Evolutionary conservation across 2,113 vertebrate species (phyloP).

Genomic region (Eonycteris spelaea): DNA sequence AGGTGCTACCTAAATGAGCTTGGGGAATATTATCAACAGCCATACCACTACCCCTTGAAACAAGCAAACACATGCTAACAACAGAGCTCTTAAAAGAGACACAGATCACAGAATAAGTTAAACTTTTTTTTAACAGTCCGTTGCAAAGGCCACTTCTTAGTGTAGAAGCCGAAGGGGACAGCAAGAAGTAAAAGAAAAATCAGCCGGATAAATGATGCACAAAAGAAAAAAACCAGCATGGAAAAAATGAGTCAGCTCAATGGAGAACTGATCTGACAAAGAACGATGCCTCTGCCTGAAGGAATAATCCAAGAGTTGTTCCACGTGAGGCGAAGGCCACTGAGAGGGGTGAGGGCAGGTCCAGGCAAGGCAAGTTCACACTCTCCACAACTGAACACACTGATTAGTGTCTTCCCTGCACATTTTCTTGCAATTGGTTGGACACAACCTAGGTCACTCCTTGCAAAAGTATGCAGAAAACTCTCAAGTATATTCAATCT

Average conservation of each 20-base stretch:
- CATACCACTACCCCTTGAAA: not conserved
- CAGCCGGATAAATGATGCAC: not conserved
- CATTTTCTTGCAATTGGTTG: not conserved
- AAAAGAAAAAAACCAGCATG: not conserved
- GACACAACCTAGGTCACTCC: not conserved
- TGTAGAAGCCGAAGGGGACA: not conserved
- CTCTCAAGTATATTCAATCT: not conserved
- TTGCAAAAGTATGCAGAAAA: not conserved
- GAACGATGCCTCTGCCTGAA: not conserved
- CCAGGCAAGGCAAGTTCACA: not conserved
- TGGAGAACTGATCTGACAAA: not conserved
- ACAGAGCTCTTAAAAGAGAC: not conserved
- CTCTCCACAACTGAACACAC: not conserved
- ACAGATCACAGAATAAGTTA: not conserved
- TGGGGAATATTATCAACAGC: not conserved
- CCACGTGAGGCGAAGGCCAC: not conserved
- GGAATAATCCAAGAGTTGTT: not conserved
- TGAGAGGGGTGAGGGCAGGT: not conserved
- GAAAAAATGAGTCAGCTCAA: not conserved
- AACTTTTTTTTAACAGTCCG: not conserved
- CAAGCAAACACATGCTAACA: not conserved
- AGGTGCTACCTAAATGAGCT: not conserved
- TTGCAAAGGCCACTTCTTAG: not conserved
- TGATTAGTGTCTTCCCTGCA: not conserved
- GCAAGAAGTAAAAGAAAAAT: slow-evolving; percentile 5